These are phyloP conservation scores for Hirudinaria manillensis DNA, from an alignment of 2,888 invertebrate genomes.

Conservation along the genomic window DNA sequence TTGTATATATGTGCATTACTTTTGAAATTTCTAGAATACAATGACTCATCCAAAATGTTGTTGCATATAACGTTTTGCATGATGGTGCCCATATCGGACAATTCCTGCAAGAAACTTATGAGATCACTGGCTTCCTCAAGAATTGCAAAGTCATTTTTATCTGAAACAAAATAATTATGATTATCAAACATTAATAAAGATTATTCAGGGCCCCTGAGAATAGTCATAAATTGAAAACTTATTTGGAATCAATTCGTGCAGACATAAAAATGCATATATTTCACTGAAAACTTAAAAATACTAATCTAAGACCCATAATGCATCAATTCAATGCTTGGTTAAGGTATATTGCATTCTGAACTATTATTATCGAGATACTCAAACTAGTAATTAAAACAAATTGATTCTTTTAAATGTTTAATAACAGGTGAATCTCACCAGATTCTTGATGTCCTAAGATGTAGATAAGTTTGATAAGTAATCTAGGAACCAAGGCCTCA, in stretches of 20 bases:
- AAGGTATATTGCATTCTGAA: too few relatives aligned
- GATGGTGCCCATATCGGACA: constrained; percentile 91
- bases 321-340: too few relatives aligned
- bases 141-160: constrained; percentile 42
- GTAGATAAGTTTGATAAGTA: constrained; percentile 79
- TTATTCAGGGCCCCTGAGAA: not conserved
- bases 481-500: constrained; percentile 86
- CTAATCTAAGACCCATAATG: too few relatives aligned
- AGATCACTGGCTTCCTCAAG: constrained; percentile 77
- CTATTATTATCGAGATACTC: too few relatives aligned
- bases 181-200: constrained; percentile 1
- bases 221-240: too few relatives aligned
- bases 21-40: constrained; percentile 51
- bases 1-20: not conserved
- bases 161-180: constrained; percentile 57
- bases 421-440: not conserved
- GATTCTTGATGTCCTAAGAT: constrained; percentile 64
- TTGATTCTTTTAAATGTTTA: not conserved
- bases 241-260: too few relatives aligned
- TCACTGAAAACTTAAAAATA: too few relatives aligned
- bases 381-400: not conserved
- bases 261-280: too few relatives aligned
- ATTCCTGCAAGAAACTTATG: constrained; percentile 81
- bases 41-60: constrained; percentile 78
- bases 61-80: constrained; percentile 89